Evolutionary conservation across 2,113 vertebrate species (phyloP).

Genomic region (Elephantulus edwardii): DNA sequence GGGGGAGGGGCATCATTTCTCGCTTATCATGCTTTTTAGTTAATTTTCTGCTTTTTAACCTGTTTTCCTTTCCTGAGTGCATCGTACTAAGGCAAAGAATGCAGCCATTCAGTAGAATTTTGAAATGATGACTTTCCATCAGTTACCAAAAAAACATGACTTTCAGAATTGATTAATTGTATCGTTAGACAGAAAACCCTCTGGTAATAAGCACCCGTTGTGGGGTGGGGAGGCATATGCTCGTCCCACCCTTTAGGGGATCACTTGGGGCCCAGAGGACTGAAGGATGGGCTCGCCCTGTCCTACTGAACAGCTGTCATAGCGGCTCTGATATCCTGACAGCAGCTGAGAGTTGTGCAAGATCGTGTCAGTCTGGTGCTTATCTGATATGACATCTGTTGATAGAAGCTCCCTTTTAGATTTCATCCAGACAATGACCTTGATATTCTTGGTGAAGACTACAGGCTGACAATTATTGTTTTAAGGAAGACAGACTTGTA

Average conservation of each 20-base stretch:
- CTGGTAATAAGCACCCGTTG: conserved; percentile 53
- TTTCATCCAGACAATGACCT: conserved; percentile 87
- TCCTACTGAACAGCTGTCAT: conserved; percentile 85
- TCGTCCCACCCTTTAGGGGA: conserved; percentile 69
- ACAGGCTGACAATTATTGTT: conserved; percentile 72
- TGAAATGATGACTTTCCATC: conserved; percentile 8
- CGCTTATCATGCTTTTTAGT: neutral
- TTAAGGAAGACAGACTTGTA: conserved; percentile 66
- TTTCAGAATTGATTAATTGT: conserved; percentile 65
- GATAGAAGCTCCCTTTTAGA: conserved; percentile 83
- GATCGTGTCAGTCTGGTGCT: conserved; percentile 86
- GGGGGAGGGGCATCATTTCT: neutral
- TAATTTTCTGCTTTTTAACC: neutral
- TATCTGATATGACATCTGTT: conserved; percentile 91
- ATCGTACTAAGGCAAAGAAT: neutral
- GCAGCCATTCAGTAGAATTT: neutral
- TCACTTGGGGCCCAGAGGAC: conserved; percentile 65
- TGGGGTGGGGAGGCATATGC: conserved; percentile 68
- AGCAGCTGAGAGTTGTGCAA: conserved; percentile 89
- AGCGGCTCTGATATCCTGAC: conserved; percentile 82
- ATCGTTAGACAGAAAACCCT: conserved; percentile 65
- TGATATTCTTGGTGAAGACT: conserved; percentile 81
- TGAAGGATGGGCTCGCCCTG: conserved; percentile 80
- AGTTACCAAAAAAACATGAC: conserved; percentile 40
- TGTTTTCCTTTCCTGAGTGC: neutral